Evolutionary conservation across 2,113 vertebrate genomes (phyloP).

Genomic region (Raja brachyura): DNA sequence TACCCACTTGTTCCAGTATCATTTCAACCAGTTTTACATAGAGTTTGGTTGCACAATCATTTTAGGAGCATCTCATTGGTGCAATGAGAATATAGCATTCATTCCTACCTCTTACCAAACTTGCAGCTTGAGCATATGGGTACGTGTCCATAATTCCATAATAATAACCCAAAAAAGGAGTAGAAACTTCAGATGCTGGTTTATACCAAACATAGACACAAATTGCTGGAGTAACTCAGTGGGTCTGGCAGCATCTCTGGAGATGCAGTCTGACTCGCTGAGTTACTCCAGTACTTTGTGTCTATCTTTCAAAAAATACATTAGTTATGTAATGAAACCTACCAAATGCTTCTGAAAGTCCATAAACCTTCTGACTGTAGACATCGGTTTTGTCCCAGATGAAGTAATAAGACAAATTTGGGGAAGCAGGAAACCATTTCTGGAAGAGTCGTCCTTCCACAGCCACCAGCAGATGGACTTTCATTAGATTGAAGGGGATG

Average conservation of each 20-base stretch:
- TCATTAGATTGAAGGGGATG: slow-evolving; percentile 97
- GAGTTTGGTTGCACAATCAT: background rate
- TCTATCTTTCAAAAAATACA: background rate
- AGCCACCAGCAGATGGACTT: slow-evolving; percentile 94
- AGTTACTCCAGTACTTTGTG: too few species aligned
- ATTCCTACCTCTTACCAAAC: background rate
- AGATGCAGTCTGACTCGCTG: too few species aligned
- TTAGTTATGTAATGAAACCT: slow-evolving; percentile 44
- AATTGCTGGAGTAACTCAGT: too few species aligned
- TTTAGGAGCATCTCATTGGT: background rate
- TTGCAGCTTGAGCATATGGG: background rate
- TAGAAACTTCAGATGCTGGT: too few species aligned
- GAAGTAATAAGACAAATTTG: slow-evolving; percentile 84
- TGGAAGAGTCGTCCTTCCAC: slow-evolving; percentile 91
- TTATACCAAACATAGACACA: too few species aligned
- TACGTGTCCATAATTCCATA: background rate
- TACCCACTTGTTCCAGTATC: background rate
- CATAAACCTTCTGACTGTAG: slow-evolving; percentile 95
- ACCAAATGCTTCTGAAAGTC: slow-evolving; percentile 89
- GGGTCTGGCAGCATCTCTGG: too few species aligned
- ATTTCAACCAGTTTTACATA: background rate
- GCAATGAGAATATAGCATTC: background rate
- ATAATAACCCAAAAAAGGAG: too few species aligned
- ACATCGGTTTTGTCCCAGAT: slow-evolving; percentile 97
- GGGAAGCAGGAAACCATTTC: slow-evolving; percentile 89